These are phyloP conservation scores for Eugnorisma glareosa DNA, from an alignment of 2,888 invertebrate genomes.

Conservation along the genomic window DNA sequence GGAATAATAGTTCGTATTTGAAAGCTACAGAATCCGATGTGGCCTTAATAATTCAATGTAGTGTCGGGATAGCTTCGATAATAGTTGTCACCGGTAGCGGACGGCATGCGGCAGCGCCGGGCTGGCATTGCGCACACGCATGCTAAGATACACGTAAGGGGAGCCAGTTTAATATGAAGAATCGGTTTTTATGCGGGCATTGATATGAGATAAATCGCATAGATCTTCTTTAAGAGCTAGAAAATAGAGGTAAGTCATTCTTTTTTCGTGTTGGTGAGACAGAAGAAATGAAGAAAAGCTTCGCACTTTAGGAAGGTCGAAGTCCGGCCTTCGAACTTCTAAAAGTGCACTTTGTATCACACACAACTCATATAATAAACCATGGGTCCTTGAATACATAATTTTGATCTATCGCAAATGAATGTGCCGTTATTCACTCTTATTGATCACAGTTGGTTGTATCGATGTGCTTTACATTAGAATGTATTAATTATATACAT, in stretches of 20 bases:
- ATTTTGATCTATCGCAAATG: no score
- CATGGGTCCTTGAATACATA: no score
- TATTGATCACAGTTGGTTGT: no score
- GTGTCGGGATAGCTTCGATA: slow-evolving; percentile 55
- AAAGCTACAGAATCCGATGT: slow-evolving; percentile 34
- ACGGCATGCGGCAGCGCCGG: slow-evolving; percentile 43
- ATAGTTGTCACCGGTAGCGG: slow-evolving; percentile 67
- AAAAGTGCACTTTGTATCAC: no score
- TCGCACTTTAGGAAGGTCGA: no score
- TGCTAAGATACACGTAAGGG: not conserved
- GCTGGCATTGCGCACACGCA: slow-evolving; percentile 53
- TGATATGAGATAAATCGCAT: not conserved
- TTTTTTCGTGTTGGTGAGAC: not conserved
- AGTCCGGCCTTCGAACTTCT: no score
- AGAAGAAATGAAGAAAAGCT: no score
- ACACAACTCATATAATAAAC: no score
- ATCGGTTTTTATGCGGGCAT: slow-evolving; percentile 10
- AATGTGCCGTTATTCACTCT: no score
- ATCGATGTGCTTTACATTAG: no score
- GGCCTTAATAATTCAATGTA: slow-evolving; percentile 61
- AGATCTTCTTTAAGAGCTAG: not conserved
- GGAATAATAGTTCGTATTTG: slow-evolving; percentile 4
- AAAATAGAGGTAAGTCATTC: not conserved
- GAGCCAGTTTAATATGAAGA: slow-evolving; percentile 18
- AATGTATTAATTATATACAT: no score